Evolutionary conservation across 2,888 invertebrate species (phyloP).

Genomic region (Patella depressa): DNA sequence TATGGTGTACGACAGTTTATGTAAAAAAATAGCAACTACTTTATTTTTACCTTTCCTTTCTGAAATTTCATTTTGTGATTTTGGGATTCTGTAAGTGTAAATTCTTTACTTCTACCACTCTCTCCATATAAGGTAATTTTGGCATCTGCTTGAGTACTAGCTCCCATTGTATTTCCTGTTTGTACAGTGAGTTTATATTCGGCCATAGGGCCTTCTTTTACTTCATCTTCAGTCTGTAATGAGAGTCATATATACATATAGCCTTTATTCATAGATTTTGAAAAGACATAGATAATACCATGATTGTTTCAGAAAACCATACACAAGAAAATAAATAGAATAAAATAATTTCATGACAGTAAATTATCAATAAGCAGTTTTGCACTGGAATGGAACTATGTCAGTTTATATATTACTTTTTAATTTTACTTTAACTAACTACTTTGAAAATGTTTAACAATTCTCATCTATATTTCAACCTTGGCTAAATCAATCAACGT

Average conservation of each 20-base stretch:
- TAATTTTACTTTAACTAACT: no score
- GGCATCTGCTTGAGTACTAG: conserved; percentile 65
- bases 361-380: no score
- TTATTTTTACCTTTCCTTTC: conserved; percentile 60
- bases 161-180: conserved; percentile 64
- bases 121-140: conserved; percentile 65
- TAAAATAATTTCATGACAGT: no score
- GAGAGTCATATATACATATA: neutral
- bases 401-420: no score
- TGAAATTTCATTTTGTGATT: conserved; percentile 67
- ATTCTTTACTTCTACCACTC: conserved; percentile 63
- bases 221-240: conserved; percentile 56
- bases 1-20: neutral
- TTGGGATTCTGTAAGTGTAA: conserved; percentile 57
- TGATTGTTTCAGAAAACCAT: no score
- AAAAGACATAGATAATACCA: no score
- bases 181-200: conserved; percentile 63
- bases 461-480: no score
- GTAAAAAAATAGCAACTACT: neutral
- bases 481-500: no score
- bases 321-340: no score
- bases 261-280: no score
- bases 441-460: no score
- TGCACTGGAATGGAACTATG: no score
- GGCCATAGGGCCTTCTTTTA: conserved; percentile 50